phyloP scores from a whole-genome alignment of 2,888 invertebrate genomes.

The Danaus chrysippus region DNA sequence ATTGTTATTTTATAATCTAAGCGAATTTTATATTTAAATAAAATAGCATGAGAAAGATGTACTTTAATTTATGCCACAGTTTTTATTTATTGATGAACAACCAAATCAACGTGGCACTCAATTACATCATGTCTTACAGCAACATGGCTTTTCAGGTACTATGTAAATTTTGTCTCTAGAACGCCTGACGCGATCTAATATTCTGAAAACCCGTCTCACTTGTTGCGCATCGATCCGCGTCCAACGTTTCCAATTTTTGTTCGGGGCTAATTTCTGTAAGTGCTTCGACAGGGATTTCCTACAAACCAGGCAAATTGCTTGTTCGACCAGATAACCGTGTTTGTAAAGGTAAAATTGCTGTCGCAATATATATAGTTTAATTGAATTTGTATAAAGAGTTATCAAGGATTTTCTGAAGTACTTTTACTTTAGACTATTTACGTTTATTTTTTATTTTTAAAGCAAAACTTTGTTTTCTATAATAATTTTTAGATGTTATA shows the following conservation, averaged over 20 bases:
- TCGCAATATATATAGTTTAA: not conserved
- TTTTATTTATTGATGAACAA: conserved; percentile 1
- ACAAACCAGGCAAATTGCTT: conserved; percentile 23
- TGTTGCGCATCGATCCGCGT: conserved; percentile 37
- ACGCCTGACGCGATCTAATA: conserved; percentile 23
- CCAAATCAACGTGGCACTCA: not conserved
- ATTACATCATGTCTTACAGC: not conserved
- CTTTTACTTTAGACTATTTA: not conserved
- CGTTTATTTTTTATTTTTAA: not conserved
- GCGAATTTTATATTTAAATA: no score
- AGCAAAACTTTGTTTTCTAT: no score
- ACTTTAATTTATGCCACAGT: no score
- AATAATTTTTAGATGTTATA: no score
- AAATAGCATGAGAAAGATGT: no score
- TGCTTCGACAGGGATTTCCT: conserved; percentile 37
- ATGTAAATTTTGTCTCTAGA: conserved; percentile 24
- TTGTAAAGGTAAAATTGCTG: conserved; percentile 12
- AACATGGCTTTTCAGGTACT: conserved; percentile 14
- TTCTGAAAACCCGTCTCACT: conserved; percentile 28
- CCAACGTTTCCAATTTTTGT: conserved; percentile 46
- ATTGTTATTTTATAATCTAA: no score
- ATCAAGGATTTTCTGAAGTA: conserved; percentile 54
- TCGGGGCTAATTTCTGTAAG: conserved; percentile 52
- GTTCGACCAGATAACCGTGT: conserved; percentile 20
- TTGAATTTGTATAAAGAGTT: not conserved